Percentiles rank a stretch among this genome's conserved stretches.
Conservation (phyloP, 1,140 invertebrate genomes). For the Carposina sasakii region DNA sequence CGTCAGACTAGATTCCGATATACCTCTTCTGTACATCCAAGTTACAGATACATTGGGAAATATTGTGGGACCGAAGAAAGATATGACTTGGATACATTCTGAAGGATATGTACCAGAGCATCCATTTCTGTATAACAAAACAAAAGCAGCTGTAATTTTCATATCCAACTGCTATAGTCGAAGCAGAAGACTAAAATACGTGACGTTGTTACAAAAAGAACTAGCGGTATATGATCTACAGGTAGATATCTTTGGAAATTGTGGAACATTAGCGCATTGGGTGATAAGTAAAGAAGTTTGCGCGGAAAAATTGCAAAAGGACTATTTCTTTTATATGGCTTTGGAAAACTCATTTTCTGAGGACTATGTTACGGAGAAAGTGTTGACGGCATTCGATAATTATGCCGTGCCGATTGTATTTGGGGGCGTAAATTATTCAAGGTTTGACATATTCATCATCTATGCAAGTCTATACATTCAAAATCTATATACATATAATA, state of each 20-base stretch:
- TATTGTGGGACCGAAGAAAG: conserved; percentile 24
- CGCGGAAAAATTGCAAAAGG: conserved; percentile 43
- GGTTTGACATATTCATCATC: too few species aligned
- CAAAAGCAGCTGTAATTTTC: conserved; percentile 2
- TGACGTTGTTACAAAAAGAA: conserved; percentile 35
- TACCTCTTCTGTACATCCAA: conserved; percentile 63
- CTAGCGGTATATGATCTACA: conserved; percentile 16
- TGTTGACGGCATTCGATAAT: conserved; percentile 59
- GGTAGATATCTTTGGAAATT: conserved; percentile 78
- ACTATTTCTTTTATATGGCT: conserved; percentile 78
- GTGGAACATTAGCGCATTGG: conserved; percentile 56
- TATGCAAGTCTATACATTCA: too few species aligned
- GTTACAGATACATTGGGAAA: conserved; percentile 24
- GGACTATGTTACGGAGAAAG: conserved; percentile 76
- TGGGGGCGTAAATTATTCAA: conserved; percentile 7
- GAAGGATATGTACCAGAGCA: background rate
- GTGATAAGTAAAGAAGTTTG: conserved; percentile 27
- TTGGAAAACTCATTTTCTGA: conserved; percentile 75
- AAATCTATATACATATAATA: too few species aligned
- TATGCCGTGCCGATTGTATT: conserved; percentile 3
- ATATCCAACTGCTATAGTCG: conserved; percentile 16
- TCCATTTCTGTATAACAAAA: background rate
- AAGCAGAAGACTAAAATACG: conserved; percentile 11
- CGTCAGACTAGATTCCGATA: conserved; percentile 75
- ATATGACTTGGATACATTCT: conserved; percentile 6